These are phyloP conservation scores for Cyrtorhinus lividipennis DNA, from an alignment of 1,140 invertebrate species.

Conservation along the genomic window DNA sequence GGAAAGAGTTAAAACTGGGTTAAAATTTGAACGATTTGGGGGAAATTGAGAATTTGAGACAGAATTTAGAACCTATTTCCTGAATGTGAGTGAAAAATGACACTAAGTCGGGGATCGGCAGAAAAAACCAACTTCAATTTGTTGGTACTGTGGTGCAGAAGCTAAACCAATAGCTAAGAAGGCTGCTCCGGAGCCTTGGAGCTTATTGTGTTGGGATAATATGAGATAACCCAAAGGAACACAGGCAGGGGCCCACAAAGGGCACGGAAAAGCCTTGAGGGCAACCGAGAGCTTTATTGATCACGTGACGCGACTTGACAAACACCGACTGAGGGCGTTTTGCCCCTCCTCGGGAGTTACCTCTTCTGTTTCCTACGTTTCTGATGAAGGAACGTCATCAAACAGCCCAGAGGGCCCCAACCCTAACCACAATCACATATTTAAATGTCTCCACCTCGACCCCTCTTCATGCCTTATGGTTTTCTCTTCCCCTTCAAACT, in stretches of 20 bases:
- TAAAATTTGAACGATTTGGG: too few species aligned
- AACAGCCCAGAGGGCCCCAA: slow-evolving; percentile 20
- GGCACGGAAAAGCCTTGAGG: slow-evolving; percentile 1
- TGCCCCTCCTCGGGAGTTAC: background rate
- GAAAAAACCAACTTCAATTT: background rate
- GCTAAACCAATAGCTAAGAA: background rate
- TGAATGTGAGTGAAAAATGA: too few species aligned
- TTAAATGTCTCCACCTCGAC: slow-evolving; percentile 26
- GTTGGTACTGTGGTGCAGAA: background rate
- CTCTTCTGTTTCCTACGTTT: background rate
- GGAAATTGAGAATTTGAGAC: too few species aligned
- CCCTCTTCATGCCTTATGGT: background rate
- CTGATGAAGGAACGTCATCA: slow-evolving; percentile 9
- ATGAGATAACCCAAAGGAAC: slow-evolving; percentile 5
- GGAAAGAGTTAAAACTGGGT: too few species aligned
- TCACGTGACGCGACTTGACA: slow-evolving; percentile 8
- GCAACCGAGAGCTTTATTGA: slow-evolving; percentile 4
- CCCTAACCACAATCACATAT: slow-evolving; percentile 30
- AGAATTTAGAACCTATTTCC: too few species aligned
- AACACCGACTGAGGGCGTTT: background rate
- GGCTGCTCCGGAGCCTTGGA: background rate
- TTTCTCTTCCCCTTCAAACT: background rate
- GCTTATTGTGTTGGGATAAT: slow-evolving; percentile 9
- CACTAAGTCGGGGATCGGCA: too few species aligned
- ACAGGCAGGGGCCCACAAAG: background rate